These are phyloP conservation scores for Heliconius himera DNA, from an alignment of 1,140 invertebrate species.

Conservation along the genomic window DNA sequence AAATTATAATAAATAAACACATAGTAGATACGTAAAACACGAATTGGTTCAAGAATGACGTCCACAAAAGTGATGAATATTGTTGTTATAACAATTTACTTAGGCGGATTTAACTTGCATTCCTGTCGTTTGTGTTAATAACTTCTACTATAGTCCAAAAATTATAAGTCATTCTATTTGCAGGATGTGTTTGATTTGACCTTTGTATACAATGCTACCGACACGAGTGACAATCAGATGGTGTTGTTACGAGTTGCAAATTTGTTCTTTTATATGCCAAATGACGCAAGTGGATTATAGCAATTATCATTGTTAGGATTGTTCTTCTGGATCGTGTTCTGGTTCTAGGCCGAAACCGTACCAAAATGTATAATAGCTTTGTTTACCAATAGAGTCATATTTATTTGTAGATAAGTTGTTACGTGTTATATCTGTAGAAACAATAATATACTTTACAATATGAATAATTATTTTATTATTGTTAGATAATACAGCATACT, in stretches of 20 bases:
- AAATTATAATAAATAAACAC: no score
- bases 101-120: background rate
- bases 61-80: no score
- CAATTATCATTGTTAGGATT: background rate
- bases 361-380: background rate
- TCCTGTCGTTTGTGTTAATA: background rate
- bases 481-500: no score
- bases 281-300: slow-evolving; percentile 19
- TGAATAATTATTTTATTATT: no score
- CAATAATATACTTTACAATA: no score
- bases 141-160: background rate
- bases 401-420: no score
- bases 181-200: slow-evolving; percentile 22
- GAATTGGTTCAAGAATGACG: no score
- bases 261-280: slow-evolving; percentile 12
- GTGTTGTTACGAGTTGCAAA: slow-evolving; percentile 33
- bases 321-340: background rate
- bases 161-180: background rate
- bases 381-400: no score
- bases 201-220: slow-evolving; percentile 27
- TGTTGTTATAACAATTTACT: background rate
- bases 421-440: no score
- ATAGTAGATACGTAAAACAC: no score
- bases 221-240: slow-evolving; percentile 31
- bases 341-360: background rate